Evolutionary conservation across 2,113 vertebrate species (phyloP).

Genomic region (Donacobius atricapilla): DNA sequence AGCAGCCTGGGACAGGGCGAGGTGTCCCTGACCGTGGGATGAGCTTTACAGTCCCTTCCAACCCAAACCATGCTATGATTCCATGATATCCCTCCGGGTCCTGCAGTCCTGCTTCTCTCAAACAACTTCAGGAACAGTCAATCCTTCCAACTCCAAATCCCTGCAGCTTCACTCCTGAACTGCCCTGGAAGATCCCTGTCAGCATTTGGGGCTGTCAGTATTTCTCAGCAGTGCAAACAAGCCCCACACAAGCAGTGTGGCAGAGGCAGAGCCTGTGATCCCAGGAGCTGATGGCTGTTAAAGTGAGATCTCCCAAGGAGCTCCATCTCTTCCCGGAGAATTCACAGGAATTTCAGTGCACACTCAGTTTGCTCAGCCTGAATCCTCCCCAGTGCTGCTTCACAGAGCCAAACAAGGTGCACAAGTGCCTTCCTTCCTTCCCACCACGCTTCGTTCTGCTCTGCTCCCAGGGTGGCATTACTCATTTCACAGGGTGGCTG

Average conservation of each 20-base stretch:
- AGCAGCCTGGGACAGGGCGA: not conserved
- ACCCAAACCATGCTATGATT: not conserved
- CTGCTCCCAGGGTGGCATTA: not conserved
- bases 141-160: not conserved
- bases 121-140: rapidly evolving
- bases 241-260: not conserved
- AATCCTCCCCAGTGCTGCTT: not conserved
- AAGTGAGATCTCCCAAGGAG: not conserved
- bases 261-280: not conserved
- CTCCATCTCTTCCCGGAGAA: not conserved
- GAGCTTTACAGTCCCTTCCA: no score
- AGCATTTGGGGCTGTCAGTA: not conserved
- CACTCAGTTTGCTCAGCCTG: not conserved
- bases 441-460: rapidly evolving
- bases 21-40: not conserved
- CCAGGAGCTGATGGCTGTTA: not conserved
- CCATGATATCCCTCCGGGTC: not conserved
- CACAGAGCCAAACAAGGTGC: not conserved
- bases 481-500: not conserved
- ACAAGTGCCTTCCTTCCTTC: not conserved
- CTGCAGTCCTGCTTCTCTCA: not conserved
- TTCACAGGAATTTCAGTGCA: not conserved
- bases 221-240: not conserved
- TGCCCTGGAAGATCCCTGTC: not conserved
- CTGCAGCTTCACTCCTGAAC: not conserved